A percentile compares a stretch with the other conserved stretches of the same genome.
Conservation (phyloP, 1,140 invertebrate species). For the Lamellibrachia luymesi region DNA sequence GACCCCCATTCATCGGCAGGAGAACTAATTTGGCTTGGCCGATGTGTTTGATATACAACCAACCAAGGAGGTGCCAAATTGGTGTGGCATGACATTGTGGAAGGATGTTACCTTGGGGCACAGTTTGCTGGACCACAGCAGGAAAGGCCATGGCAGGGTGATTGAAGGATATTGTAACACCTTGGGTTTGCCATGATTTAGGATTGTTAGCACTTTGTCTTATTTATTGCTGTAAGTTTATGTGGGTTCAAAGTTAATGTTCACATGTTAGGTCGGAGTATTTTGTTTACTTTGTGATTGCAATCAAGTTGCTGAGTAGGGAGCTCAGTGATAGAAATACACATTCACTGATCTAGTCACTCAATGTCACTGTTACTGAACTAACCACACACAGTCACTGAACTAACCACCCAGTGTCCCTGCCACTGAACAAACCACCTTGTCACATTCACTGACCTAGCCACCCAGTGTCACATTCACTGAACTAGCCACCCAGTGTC, state of each 20-base stretch:
- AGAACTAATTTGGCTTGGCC: neutral
- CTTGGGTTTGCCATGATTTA: neutral
- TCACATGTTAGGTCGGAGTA: neutral
- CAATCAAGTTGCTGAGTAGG: neutral
- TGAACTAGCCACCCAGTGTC: neutral
- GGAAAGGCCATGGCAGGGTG: neutral
- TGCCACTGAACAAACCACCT: neutral
- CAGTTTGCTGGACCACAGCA: neutral
- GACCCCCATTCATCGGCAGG: neutral
- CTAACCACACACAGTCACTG: neutral
- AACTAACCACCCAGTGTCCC: neutral
- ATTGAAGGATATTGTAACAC: slow-evolving; percentile 1
- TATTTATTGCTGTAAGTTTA: neutral
- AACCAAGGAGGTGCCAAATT: neutral
- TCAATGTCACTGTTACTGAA: neutral
- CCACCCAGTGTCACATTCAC: neutral
- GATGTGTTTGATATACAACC: neutral
- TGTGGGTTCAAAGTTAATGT: neutral
- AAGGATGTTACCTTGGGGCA: too few relatives aligned
- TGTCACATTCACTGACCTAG: neutral
- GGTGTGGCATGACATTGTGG: neutral
- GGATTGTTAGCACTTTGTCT: neutral
- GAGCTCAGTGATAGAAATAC: neutral
- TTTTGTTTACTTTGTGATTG: neutral
- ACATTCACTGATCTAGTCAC: neutral